Conservation (phyloP, 2,888 invertebrate genomes). For the Lissonota sp. region DNA sequence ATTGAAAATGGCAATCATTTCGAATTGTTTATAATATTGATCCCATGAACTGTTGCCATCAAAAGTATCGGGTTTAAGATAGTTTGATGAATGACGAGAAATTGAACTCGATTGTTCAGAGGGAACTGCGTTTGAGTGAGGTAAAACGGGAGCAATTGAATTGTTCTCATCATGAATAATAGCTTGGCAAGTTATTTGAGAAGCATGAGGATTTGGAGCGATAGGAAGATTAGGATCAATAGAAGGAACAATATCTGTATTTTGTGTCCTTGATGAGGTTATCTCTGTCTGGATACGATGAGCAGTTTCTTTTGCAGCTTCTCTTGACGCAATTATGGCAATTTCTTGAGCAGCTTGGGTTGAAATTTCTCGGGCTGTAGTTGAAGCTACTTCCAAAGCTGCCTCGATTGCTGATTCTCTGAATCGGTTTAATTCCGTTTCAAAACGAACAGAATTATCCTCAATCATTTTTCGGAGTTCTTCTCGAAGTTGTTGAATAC, state of each 20-base stretch:
- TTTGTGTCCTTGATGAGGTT: not conserved
- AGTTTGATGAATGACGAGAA: not conserved
- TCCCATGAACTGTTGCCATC: slow-evolving; percentile 11
- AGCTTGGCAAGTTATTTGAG: too few species aligned
- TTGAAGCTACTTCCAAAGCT: not conserved
- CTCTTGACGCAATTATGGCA: not conserved
- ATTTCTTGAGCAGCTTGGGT: slow-evolving; percentile 8
- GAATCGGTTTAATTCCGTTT: not conserved
- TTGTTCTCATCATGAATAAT: too few species aligned
- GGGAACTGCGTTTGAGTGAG: too few species aligned
- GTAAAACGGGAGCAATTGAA: too few species aligned
- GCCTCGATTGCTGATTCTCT: not conserved
- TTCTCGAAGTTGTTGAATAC: too few species aligned
- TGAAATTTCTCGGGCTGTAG: not conserved
- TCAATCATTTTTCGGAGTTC: not conserved
- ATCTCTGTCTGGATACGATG: not conserved
- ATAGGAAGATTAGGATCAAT: too few species aligned
- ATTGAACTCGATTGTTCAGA: not conserved
- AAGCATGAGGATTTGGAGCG: too few species aligned
- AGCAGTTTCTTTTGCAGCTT: not conserved
- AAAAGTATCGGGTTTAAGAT: slow-evolving; percentile 5
- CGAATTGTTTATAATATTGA: slow-evolving; percentile 6
- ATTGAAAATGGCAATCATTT: not conserved
- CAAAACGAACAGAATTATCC: not conserved
- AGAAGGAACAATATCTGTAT: slow-evolving; percentile 1